Conservation (phyloP, 2,797 vertebrate species). For the Apodemus agrarius region DNA sequence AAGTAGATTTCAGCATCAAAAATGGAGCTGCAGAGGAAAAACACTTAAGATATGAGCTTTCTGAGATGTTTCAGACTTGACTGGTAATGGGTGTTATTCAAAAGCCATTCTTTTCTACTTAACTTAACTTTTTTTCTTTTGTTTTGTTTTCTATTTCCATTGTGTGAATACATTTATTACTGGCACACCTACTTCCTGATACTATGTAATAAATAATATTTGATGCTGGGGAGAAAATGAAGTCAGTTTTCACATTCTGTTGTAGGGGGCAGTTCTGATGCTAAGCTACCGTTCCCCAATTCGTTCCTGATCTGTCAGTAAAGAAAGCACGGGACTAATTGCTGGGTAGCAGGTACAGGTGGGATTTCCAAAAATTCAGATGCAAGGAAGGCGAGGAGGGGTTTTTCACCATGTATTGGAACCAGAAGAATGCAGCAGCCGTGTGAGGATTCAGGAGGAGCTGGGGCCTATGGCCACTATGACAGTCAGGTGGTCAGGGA, state of each 20-base stretch:
- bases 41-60: background rate
- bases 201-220: background rate
- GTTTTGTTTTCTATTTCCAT: background rate
- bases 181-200: background rate
- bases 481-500: background rate
- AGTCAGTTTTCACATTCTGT: background rate
- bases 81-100: background rate
- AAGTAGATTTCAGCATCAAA: conserved; percentile 6
- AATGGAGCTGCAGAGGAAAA: background rate
- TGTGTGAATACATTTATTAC: background rate
- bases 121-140: background rate
- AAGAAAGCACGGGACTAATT: background rate
- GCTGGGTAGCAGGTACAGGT: background rate
- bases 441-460: background rate
- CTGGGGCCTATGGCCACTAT: no score
- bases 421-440: background rate
- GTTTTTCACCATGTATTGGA: background rate
- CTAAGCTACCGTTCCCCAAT: background rate
- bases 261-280: background rate
- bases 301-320: background rate
- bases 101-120: background rate
- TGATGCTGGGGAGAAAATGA: background rate
- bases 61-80: background rate
- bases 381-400: background rate
- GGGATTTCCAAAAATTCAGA: background rate